Base-by-base conservation (phyloP, 2,797 vertebrate genomes). In the Anguilla megastoma region DNA sequence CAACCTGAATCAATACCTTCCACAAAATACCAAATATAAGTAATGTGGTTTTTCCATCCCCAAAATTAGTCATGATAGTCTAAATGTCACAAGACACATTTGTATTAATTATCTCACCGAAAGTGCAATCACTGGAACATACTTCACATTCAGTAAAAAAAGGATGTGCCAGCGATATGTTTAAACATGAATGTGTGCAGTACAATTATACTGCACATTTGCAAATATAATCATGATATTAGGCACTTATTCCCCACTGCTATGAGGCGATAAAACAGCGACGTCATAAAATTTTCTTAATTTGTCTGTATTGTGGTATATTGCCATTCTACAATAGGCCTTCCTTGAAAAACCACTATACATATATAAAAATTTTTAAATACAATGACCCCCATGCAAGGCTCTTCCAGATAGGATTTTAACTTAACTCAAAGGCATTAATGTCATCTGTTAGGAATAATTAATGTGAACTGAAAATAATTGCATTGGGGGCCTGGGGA, bases 391-490 rank as follows among this genome's bases (percentile, higher is more conserved):
- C 41, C 94, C 90, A 90, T 86, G 90, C 95, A 89, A 93, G 93
- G 92, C 92, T 69, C n/a, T 95, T 91, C 88, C 89, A 93, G 93
- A 92, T 92, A 93, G 92, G 92, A 94, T 94, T 96, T 95, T 94
- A 94, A 94, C 94, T 97, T 94, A 94, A 94, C 94, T 97, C 95
- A 97, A 97, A 97, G 97, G 97, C 96, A 97, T 97, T 97, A 97
- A 96, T 96, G 96, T 97, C 96, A 97, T 97, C 95, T 95, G 94
- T 95, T 94, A 94, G 94, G 94, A 97, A 96, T 96, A 96, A 96
- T 94, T 94, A 96, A 96, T 95, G 93, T 95, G 97, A 97, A 97
- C 95, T 93, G 92, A 95, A 97, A 97, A 96, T 98, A 98, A 99
- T 98, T 98, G 96, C 97, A 96, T 97, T 79, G 84, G 97, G 97